Base-by-base conservation (phyloP, 2,797 vertebrate genomes). In the Dipus sagitta region DNA sequence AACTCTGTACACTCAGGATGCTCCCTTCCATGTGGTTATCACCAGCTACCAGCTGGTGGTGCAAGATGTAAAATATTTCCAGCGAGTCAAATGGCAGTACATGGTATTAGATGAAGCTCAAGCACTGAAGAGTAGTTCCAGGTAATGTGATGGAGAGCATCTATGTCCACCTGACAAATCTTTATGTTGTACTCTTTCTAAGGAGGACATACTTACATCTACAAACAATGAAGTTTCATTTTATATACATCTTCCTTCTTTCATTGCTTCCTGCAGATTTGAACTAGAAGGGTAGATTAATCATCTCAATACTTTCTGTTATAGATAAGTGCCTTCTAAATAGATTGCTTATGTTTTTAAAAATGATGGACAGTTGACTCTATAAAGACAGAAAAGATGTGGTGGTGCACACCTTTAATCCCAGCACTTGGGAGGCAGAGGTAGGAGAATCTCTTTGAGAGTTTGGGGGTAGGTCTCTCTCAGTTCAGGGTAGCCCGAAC, bases 31-130 rank as follows among this genome's bases (percentile, higher is more conserved):
- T 0, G 99, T 99, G 96, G 99, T 99, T 87, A 99, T 99, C 97
- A 99, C 99, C 17, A 99, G 99, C 97, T 99, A 99, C 94, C 99
- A 99, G 98, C 98, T 99, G 32, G 99, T 99, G 74, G 99, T 99
- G 32, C 99, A 99, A 97, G 99, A 99, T 85, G 99, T 99, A 82
- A 99, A 99, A 97, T 99, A 99, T 97, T 99, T 99, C 97, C 99
- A 99, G 97, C 98, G 99, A 95, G 99, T 99, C 81, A 99, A 99
- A 97, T 99, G 99, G 99, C 99, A 99, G 94, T 99, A 99, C 97
- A 99, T 99, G 99, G 99, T 99, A 72, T 98, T 99, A 97, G 99
- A 99, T 72, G 99, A 99, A 98, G 99, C 99, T 0, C 99, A 99
- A 97, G 99, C 99, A 0, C 98, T 99, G 86, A 99, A 99, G 97